These are phyloP conservation scores for Bombus vancouverensis DNA, from an alignment of 1,140 invertebrate species.

Conservation along the genomic window DNA sequence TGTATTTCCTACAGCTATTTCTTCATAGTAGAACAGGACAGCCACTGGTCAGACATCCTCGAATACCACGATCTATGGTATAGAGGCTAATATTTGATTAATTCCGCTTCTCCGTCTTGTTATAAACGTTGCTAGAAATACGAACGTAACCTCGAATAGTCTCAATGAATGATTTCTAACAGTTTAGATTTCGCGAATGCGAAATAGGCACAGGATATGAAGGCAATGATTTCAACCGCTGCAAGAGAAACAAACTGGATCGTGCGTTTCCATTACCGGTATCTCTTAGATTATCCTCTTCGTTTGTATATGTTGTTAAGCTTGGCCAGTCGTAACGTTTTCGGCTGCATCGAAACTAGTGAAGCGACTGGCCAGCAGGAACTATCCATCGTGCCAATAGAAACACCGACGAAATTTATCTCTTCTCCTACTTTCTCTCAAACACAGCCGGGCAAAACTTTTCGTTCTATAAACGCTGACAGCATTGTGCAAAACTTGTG, in stretches of 20 bases:
- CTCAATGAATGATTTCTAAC: not conserved
- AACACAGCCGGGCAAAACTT: not conserved
- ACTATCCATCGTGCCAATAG: constrained; percentile 2
- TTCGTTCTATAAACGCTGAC: not conserved
- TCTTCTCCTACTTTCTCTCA: not conserved
- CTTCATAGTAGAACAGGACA: not conserved
- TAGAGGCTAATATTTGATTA: no score
- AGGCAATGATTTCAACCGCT: not conserved
- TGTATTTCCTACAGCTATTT: not conserved
- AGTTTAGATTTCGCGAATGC: not conserved
- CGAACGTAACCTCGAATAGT: not conserved
- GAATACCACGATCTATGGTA: not conserved
- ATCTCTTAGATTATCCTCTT: constrained; percentile 1
- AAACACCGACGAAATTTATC: constrained; percentile 19
- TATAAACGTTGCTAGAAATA: not conserved
- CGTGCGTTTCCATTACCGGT: not conserved
- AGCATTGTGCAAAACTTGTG: not conserved
- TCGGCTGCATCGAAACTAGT: not conserved
- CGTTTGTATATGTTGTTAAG: constrained; percentile 9
- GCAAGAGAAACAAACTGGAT: constrained; percentile 18
- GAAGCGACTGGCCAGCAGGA: not conserved
- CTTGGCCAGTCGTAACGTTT: not conserved
- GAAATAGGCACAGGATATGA: not conserved
- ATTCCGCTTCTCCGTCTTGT: no score
- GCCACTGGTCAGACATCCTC: not conserved